phyloP scores from a whole-genome alignment of 2,113 vertebrate species.

The Pantherophis guttatus region DNA sequence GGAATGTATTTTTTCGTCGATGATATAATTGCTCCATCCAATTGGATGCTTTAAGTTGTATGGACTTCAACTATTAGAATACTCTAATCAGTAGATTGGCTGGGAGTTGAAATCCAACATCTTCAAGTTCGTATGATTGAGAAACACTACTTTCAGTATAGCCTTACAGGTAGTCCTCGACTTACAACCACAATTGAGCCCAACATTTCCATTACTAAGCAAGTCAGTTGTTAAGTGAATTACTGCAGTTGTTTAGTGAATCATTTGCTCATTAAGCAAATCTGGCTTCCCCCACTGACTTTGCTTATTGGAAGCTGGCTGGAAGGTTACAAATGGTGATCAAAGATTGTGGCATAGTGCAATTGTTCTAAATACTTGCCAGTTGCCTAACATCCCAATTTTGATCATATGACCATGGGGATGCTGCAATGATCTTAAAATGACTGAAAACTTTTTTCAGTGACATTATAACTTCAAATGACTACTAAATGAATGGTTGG shows the following conservation, averaged over 20 bases:
- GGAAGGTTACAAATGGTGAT: background rate
- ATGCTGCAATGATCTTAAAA: background rate
- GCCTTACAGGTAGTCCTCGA: background rate
- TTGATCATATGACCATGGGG: background rate
- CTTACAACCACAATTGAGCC: background rate
- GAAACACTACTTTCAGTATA: background rate
- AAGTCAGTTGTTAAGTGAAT: background rate
- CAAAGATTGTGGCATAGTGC: background rate
- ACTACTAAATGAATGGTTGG: background rate
- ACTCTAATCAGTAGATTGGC: background rate
- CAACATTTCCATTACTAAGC: background rate
- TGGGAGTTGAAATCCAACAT: background rate
- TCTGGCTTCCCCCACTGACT: background rate
- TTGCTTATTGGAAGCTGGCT: background rate
- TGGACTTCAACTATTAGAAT: background rate
- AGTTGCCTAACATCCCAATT: background rate
- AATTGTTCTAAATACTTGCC: background rate
- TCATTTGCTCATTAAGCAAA: background rate
- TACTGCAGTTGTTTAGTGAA: background rate
- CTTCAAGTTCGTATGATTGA: background rate
- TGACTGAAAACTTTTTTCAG: slow-evolving; percentile 3
- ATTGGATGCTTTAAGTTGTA: background rate
- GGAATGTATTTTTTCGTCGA: too few relatives aligned
- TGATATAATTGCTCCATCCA: too few relatives aligned
- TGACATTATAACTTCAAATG: background rate